Conservation (phyloP, 2,888 invertebrate species). For the Neria commutata region DNA sequence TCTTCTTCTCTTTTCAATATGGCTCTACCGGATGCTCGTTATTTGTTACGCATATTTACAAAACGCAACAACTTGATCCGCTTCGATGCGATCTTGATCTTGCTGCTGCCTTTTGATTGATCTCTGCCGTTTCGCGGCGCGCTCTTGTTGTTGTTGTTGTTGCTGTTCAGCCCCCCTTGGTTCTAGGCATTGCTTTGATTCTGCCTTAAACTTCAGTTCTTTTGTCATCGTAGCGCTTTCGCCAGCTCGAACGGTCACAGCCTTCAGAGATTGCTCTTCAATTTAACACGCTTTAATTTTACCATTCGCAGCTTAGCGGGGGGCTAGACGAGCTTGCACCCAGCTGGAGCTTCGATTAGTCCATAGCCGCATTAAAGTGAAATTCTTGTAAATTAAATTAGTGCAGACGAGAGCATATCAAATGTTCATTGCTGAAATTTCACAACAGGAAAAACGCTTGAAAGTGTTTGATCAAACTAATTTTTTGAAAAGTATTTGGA, state of each 20-base stretch:
- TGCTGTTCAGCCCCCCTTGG: not conserved
- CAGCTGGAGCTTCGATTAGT: too few relatives aligned
- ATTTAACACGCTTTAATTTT: slow-evolving; percentile 10
- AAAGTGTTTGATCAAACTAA: too few relatives aligned
- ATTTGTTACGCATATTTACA: slow-evolving; percentile 48
- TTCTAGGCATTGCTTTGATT: not conserved
- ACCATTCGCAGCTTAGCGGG: slow-evolving; percentile 7
- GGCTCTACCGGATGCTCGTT: not conserved
- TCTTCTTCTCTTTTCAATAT: not conserved
- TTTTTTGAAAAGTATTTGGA: too few relatives aligned
- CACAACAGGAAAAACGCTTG: too few relatives aligned
- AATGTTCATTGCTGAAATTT: too few relatives aligned
- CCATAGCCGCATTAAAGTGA: too few relatives aligned
- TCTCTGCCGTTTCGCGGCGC: not conserved
- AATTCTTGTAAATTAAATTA: too few relatives aligned
- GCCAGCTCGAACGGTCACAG: too few relatives aligned
- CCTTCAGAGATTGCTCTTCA: too few relatives aligned
- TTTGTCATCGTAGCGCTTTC: not conserved
- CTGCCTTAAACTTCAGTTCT: not conserved
- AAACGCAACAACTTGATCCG: slow-evolving; percentile 37
- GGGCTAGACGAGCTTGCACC: too few relatives aligned
- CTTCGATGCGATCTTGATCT: slow-evolving; percentile 13
- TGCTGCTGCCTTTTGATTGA: slow-evolving; percentile 12
- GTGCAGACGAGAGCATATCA: too few relatives aligned
- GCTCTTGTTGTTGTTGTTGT: not conserved